A percentile compares a stretch with the other conserved stretches of the same genome.
These are phyloP conservation scores for Cynodonichthys magdalenae DNA, from an alignment of 2,797 vertebrate genomes.

Conservation along the genomic window DNA sequence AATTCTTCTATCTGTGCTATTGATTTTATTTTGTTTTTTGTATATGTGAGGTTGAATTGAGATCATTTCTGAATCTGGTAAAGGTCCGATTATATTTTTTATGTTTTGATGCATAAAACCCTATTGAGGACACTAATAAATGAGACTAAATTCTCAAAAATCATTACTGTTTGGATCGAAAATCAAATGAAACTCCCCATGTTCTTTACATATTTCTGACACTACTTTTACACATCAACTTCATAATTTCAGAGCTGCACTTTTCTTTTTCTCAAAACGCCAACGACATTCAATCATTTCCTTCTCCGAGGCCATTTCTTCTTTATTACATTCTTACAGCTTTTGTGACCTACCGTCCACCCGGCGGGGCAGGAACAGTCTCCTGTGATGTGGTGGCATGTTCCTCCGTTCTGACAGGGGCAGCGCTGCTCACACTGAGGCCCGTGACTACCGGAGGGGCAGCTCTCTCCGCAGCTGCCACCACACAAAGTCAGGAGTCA, in stretches of 20 bases:
- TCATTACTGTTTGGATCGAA: too few relatives aligned
- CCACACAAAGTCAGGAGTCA: slow-evolving; percentile 42
- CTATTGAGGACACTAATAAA: too few relatives aligned
- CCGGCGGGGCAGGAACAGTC: slow-evolving; percentile 94
- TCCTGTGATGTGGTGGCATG: slow-evolving; percentile 96
- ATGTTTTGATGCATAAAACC: too few relatives aligned
- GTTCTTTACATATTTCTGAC: background rate
- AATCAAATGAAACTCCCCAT: too few relatives aligned
- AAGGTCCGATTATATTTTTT: too few relatives aligned
- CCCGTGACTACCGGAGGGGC: slow-evolving; percentile 94
- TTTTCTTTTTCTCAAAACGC: slow-evolving; percentile 5
- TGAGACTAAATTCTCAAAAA: too few relatives aligned
- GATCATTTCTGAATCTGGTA: too few relatives aligned
- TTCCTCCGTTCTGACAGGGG: slow-evolving; percentile 96
- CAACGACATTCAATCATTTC: slow-evolving; percentile 6
- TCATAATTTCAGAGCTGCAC: slow-evolving; percentile 3
- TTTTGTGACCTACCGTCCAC: slow-evolving; percentile 88
- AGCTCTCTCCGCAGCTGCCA: slow-evolving; percentile 92
- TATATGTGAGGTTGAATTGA: too few relatives aligned
- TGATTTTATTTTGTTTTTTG: too few relatives aligned
- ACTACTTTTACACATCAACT: slow-evolving; percentile 8
- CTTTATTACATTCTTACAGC: slow-evolving; percentile 6
- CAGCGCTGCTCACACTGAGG: slow-evolving; percentile 94
- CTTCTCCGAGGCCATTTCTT: slow-evolving; percentile 25
- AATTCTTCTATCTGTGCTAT: too few relatives aligned